A percentile compares a stretch with the other conserved stretches of the same genome.
Conservation (phyloP, 2,888 invertebrate species). For the Serrognathus titanus region DNA sequence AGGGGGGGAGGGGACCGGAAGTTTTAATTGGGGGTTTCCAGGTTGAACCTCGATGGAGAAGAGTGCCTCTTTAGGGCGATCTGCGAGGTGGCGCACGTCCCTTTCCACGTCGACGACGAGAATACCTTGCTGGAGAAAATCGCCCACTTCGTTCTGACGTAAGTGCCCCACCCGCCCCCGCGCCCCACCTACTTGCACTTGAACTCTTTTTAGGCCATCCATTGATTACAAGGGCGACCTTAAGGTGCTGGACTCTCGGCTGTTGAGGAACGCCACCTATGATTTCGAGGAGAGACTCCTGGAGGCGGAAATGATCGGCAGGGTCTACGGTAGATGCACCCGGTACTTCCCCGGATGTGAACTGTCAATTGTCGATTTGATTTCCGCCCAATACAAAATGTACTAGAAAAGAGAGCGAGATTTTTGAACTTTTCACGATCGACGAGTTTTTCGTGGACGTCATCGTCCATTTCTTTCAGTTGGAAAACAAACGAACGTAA, state of each 20-base stretch:
- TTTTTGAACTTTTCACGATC: too few species aligned
- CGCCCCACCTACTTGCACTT: background rate
- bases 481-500: too few species aligned
- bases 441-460: too few species aligned
- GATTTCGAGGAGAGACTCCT: slow-evolving; percentile 11
- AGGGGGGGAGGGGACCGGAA: background rate
- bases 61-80: slow-evolving; percentile 37
- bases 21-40: slow-evolving; percentile 20
- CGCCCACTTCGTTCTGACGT: slow-evolving; percentile 43
- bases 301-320: slow-evolving; percentile 16
- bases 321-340: slow-evolving; percentile 6
- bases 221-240: slow-evolving; percentile 23
- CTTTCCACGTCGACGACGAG: slow-evolving; percentile 37
- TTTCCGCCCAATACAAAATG: background rate
- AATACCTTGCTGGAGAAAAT: slow-evolving; percentile 47
- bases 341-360: slow-evolving; percentile 10
- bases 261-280: background rate
- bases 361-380: slow-evolving; percentile 8
- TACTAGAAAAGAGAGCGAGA: background rate
- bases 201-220: slow-evolving; percentile 31
- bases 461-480: too few species aligned
- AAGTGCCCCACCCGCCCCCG: slow-evolving; percentile 24
- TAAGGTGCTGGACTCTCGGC: background rate
- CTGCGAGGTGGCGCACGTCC: slow-evolving; percentile 41
- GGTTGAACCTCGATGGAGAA: slow-evolving; percentile 38